Percentiles rank a stretch among this genome's conserved stretches.
Conservation (phyloP, 1,140 invertebrate genomes). For the Lordiphosa clarofinis region DNA sequence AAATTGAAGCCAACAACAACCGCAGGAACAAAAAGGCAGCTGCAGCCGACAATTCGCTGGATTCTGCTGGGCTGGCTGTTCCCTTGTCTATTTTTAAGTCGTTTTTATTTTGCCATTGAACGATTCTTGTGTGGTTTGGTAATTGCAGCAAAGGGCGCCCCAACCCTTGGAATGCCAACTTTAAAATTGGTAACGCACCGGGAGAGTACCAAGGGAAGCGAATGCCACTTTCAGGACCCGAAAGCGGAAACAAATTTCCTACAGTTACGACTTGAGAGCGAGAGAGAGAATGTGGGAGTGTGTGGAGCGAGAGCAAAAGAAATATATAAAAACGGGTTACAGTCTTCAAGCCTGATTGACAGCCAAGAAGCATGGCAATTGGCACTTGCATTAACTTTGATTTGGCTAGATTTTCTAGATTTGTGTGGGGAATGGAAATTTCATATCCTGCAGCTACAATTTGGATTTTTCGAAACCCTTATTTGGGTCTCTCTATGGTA, state of each 20-base stretch:
- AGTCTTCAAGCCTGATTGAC: conserved; percentile 52
- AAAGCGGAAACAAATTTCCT: conserved; percentile 68
- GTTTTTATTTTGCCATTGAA: conserved; percentile 73
- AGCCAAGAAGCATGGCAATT: conserved; percentile 55
- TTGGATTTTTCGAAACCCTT: conserved; percentile 15
- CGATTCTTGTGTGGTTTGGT: conserved; percentile 75
- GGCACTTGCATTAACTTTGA: conserved; percentile 69
- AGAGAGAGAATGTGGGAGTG: conserved; percentile 1
- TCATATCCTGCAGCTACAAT: conserved; percentile 49
- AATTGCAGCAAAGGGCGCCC: conserved; percentile 68
- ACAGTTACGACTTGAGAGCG: conserved; percentile 52
- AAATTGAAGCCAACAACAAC: conserved; percentile 59
- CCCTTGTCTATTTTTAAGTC: conserved; percentile 76
- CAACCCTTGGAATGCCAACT: conserved; percentile 54
- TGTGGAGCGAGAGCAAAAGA: conserved; percentile 6
- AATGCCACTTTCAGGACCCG: conserved; percentile 53
- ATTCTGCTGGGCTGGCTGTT: conserved; percentile 23
- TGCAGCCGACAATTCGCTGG: conserved; percentile 43
- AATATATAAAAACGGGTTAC: conserved; percentile 38
- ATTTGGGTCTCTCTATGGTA: conserved; percentile 3
- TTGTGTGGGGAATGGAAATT: conserved; percentile 37
- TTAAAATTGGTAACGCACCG: conserved; percentile 70
- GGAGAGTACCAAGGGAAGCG: conserved; percentile 13
- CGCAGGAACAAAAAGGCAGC: conserved; percentile 12
- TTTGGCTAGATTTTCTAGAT: conserved; percentile 43